Percentiles rank a stretch among this genome's conserved stretches.
Evolutionary conservation across 30 jellyfish, hydroid and myxozoan genomes (phyloP).

Genomic region (Nemopilema nomurai): DNA sequence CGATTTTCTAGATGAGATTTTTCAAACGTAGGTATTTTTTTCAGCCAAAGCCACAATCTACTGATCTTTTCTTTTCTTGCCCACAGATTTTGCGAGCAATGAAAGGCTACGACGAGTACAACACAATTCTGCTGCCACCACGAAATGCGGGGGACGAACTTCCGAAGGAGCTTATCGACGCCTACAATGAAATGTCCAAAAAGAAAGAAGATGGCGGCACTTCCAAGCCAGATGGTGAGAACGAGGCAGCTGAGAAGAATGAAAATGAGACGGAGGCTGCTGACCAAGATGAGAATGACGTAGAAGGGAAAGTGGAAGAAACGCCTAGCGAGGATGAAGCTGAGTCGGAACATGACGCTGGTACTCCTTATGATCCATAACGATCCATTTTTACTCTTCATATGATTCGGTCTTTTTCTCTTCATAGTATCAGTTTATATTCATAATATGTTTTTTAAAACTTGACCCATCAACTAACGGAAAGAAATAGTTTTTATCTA

Average conservation of each 20-base stretch:
- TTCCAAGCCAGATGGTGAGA: constrained; percentile 24
- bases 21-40: too few relatives aligned
- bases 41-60: not conserved
- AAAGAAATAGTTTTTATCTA: too few relatives aligned
- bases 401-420: too few relatives aligned
- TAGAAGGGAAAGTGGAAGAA: constrained; percentile 4
- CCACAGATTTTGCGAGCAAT: constrained; percentile 85
- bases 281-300: constrained; percentile 26
- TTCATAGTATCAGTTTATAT: too few relatives aligned
- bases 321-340: constrained; percentile 40
- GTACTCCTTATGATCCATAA: not conserved
- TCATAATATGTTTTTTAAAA: too few relatives aligned
- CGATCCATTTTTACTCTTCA: too few relatives aligned
- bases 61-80: not conserved
- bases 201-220: constrained; percentile 40
- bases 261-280: constrained; percentile 31
- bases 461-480: too few relatives aligned
- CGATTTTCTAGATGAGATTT: too few relatives aligned
- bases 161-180: constrained; percentile 84
- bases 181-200: constrained; percentile 54
- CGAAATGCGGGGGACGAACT: constrained; percentile 88
- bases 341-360: constrained; percentile 52
- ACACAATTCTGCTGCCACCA: constrained; percentile 91
- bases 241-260: constrained; percentile 9
- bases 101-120: constrained; percentile 92